phyloP scores from a whole-genome alignment of 2,888 invertebrate species.

The Clistopyga incitator region DNA sequence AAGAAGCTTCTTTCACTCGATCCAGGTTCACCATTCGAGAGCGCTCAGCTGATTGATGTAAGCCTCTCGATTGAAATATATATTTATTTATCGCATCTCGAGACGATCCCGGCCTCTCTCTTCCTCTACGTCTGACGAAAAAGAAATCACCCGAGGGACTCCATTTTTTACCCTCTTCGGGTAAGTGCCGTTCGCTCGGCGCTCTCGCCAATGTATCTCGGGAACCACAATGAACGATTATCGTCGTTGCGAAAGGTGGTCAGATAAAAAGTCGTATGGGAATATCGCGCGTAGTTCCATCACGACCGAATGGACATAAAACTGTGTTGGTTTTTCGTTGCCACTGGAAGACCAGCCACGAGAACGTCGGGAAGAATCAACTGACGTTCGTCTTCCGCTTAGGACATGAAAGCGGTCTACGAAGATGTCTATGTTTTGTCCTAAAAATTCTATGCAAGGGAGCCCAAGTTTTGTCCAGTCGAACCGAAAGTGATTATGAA shows the following conservation, averaged over 20 bases:
- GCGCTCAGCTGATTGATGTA: constrained; percentile 57
- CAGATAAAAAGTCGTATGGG: constrained; percentile 74
- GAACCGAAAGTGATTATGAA: constrained; percentile 42
- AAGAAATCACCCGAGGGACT: constrained; percentile 23
- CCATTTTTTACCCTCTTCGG: constrained; percentile 23
- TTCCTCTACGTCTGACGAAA: constrained; percentile 17
- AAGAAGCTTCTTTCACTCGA: constrained; percentile 37
- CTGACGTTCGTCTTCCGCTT: background rate
- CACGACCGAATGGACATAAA: constrained; percentile 12
- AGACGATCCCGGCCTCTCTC: constrained; percentile 21
- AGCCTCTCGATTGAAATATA: constrained; percentile 59
- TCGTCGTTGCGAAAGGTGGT: constrained; percentile 68
- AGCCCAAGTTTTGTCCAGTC: background rate
- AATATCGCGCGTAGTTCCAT: constrained; percentile 70
- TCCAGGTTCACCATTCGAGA: constrained; percentile 32
- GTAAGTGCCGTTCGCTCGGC: background rate
- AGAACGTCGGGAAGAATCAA: constrained; percentile 25
- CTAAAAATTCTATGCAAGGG: background rate
- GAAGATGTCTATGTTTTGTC: constrained; percentile 53
- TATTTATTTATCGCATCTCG: constrained; percentile 60
- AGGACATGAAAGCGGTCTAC: constrained; percentile 16
- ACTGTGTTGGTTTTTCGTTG: constrained; percentile 40
- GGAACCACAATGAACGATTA: constrained; percentile 73
- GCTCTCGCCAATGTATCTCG: constrained; percentile 18
- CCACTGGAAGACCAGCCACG: constrained; percentile 13